Evolutionary conservation across 1,140 invertebrate genomes (phyloP), one percentile per base, ranked within the genome.

Genomic region (Philotrypesis tridentata): DNA sequence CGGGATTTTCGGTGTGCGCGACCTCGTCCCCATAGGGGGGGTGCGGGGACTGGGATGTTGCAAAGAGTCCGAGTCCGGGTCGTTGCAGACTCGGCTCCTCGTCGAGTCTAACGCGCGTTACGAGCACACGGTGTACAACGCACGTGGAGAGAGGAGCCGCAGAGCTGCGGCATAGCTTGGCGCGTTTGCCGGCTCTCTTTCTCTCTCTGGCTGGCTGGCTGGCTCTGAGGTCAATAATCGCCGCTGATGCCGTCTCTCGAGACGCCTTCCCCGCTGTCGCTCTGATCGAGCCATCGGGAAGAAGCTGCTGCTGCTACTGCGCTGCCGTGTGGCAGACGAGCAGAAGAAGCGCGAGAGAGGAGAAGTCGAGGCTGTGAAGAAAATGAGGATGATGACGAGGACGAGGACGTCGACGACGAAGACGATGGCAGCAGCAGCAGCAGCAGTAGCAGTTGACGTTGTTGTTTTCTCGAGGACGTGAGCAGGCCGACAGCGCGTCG

Each of bases 191-290:
- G 67, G 61, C n/a, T n/a, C n/a, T n/a, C n/a, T n/a, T n/a, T n/a
- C n/a, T n/a, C n/a, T n/a, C n/a, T n/a, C n/a, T n/a, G n/a, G n/a
- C n/a, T n/a, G n/a, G n/a, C n/a, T n/a, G n/a, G n/a, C n/a, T n/a
- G n/a, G n/a, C n/a, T n/a, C n/a, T 37, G 70, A 72, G 43, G 77
- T 79, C 77, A 79, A n/a, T n/a, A n/a, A 79, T 79, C 77, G 65
- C 77, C 77, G 77, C 33, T 31, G 23, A 68, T 40, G 25, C 29
- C 27, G 27, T 63, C 65, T n/a, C 63, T 78, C n/a, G 25, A 40
- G 74, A 67, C 40, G 37, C 63, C 63, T 65, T 29, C 9, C 27
- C 29, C 68, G 68, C 37, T 29, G 63, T 78, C 76, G 65, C 21
- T 48, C 76, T 78, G 61, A 68, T 78, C 63, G 76, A 55, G 23